Conservation (phyloP, 1,140 invertebrate species). For the Oncopodura yosiiana region DNA sequence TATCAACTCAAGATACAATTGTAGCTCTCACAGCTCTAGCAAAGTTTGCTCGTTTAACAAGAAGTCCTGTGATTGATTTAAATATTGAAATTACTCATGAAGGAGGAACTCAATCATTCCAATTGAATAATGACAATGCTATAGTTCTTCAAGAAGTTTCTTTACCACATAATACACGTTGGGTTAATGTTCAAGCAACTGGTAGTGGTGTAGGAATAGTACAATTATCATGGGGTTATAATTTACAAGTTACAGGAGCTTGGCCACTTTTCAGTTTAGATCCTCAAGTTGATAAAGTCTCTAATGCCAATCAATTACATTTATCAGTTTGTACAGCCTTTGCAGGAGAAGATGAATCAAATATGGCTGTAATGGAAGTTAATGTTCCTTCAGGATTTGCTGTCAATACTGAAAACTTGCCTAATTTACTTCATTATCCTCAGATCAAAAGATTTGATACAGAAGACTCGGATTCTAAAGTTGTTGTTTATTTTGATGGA, state of each 20-base stretch:
- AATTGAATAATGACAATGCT: constrained; percentile 55
- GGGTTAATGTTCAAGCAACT: constrained; percentile 56
- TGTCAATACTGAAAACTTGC: constrained; percentile 64
- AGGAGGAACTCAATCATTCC: constrained; percentile 47
- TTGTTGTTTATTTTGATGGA: constrained; percentile 72
- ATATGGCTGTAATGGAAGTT: constrained; percentile 86
- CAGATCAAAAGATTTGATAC: constrained; percentile 72
- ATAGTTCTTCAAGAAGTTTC: constrained; percentile 63
- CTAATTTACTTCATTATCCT: constrained; percentile 55
- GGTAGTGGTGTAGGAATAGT: constrained; percentile 75
- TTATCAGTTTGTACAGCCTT: constrained; percentile 66
- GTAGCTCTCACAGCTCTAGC: constrained; percentile 54
- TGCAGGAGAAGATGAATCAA: constrained; percentile 51
- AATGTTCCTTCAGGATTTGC: constrained; percentile 74
- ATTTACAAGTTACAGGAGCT: constrained; percentile 77
- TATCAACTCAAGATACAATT: constrained; percentile 54
- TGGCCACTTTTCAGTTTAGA: constrained; percentile 82
- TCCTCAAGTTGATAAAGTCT: constrained; percentile 75
- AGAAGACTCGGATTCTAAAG: constrained; percentile 59
- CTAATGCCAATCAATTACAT: constrained; percentile 69
- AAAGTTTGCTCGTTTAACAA: constrained; percentile 54
- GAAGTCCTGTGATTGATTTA: constrained; percentile 47
- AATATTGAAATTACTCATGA: constrained; percentile 46
- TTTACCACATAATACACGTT: constrained; percentile 47
- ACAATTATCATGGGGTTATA: constrained; percentile 72